Evolutionary conservation across 2,797 vertebrate genomes (phyloP), one percentile per base, ranked within the genome.

Genomic region (Lepilemur ruficaudatus): DNA sequence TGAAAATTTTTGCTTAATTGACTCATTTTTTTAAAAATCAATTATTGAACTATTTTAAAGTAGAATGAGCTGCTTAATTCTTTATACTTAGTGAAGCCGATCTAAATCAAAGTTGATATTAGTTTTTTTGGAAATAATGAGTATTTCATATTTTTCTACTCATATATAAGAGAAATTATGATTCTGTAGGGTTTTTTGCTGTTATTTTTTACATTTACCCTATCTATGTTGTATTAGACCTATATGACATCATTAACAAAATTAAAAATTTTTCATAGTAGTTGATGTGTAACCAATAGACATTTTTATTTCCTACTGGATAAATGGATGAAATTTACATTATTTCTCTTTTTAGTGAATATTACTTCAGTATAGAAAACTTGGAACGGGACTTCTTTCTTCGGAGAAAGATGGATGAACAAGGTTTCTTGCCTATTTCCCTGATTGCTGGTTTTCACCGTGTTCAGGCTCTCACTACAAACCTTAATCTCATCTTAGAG

Each of bases 301-400:
- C 12, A 41, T 32, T 57, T 81, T 69, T 92, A 75, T 88, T 38
- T 93, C 9, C 17, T 73, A 0, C 50, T 67, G 28, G 63, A 85
- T 92, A 88, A 75, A 46, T 93, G 25, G 25, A 76, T 93, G 55
- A 92, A 94, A 67, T 84, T 97, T 35, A 95, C 80, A 10, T 97
- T 93, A 32, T 97, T 97, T 97, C 4, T 20, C 75, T 98, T 97
- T 98, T n/a, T 97, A 99, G 99, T 12, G 99, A 99, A 95, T 99
- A 99, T 98, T 99, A 99, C 98, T 99, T 99, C 98, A 99, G 99
- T 98, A 98, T 98, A 96, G 99, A 99, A 98, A 99, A 99, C 96
- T 98, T 99, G 98, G 99, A 99, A 98, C 98, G 99, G 61, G 99
- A 99, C 97, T 99, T 99, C 98, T 99, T 99, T 98, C 98, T 99